Evolutionary conservation across 2,888 invertebrate genomes (phyloP), one percentile per base, ranked within the genome.

Genomic region (Calameuta pallipes): DNA sequence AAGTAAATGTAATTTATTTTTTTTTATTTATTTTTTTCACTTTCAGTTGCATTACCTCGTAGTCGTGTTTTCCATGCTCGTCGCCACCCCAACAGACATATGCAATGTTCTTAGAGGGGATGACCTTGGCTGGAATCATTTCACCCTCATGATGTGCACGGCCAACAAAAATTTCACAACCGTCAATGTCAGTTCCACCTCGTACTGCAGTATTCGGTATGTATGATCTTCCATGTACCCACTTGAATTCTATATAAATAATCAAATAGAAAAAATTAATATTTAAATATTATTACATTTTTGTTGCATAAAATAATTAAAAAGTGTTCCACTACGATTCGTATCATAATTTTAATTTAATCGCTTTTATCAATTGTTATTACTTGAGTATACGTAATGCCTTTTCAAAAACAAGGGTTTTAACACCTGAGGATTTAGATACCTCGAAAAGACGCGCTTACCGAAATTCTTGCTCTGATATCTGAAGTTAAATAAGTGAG

Each of bases 141-240:
- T 95, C 94, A 0, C 95, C 95, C 79, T 93, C 93, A 85, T 95
- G 94, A 78, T 76, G 85, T 9, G 89, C 89, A 75, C 96, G 93
- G 0, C 96, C 97, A 0, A 96, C 95, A 89, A 94, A 97, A 86
- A 97, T 96, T 76, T 94, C 92, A 1, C 93, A 93, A 0, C 96
- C 96, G 84, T 96, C 96, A 15, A 91, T 91, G 87, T 97, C 97
- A 1, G 93, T 93, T 33, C 97, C 97, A 73, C 94, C 95, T 12
- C 86, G 85, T 0, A 95, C 93, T 1, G 94, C 94, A 0, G 92
- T 92, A 11, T 90, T 86, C 69, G 94, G 94, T 82, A 92, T 89
- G 70, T 92, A 92, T 80, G 92, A 92, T 37, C 92, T 90, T 68
- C 91, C 90, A 56, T 87, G 88, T 33, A 93, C 88, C 93, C 93